A percentile compares a stretch with the other conserved stretches of the same genome.
Conservation (phyloP, 2,888 invertebrate genomes). For the Drosophila birchii region DNA sequence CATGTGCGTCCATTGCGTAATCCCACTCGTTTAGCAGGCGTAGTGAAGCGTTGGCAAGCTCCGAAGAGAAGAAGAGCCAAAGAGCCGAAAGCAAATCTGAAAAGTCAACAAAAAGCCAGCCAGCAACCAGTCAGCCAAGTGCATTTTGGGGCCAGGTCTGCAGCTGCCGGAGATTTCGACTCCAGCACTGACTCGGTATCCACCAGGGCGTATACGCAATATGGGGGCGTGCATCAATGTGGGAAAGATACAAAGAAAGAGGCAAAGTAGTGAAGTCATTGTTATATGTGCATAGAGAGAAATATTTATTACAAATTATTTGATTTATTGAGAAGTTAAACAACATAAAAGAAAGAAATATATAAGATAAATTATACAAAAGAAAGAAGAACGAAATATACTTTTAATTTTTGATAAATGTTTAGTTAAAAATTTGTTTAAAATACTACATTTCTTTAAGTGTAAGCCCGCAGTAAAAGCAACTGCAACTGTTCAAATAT, state of each 20-base stretch:
- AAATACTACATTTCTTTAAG: not conserved
- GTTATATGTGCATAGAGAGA: constrained; percentile 18
- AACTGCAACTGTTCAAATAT: constrained; percentile 34
- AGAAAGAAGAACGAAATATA: too few relatives aligned
- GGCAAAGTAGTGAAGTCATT: constrained; percentile 19
- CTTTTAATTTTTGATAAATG: too few relatives aligned
- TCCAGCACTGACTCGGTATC: not conserved
- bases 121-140: constrained; percentile 64
- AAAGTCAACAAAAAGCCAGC: constrained; percentile 73
- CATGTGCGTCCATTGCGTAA: constrained; percentile 80
- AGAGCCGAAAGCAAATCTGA: constrained; percentile 59
- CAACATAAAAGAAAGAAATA: not conserved
- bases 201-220: constrained; percentile 62
- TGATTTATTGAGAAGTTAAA: not conserved
- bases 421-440: not conserved
- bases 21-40: constrained; percentile 74
- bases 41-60: constrained; percentile 65
- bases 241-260: constrained; percentile 26
- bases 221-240: constrained; percentile 50
- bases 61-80: constrained; percentile 52
- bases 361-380: too few relatives aligned
- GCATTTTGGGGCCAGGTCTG: constrained; percentile 55
- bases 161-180: constrained; percentile 22
- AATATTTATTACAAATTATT: not conserved
- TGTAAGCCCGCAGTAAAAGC: constrained; percentile 10